phyloP scores from a whole-genome alignment of 2,888 invertebrate species.

The Chymomyza caudatula region DNA sequence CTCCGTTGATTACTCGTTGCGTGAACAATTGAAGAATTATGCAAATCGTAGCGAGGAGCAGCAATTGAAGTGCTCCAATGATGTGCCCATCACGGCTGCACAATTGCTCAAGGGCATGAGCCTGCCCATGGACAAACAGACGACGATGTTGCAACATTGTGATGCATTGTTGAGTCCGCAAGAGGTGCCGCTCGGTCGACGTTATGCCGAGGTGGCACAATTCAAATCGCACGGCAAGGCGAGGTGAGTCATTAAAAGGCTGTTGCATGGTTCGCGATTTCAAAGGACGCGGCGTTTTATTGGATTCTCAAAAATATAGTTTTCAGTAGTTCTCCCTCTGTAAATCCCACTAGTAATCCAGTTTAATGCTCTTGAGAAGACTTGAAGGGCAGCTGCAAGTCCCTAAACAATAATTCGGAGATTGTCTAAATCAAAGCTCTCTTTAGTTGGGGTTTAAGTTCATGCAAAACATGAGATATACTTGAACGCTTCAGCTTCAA shows the following conservation, averaged over 20 bases:
- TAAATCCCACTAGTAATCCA: too few species aligned
- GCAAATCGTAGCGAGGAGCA: conserved; percentile 59
- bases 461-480: too few species aligned
- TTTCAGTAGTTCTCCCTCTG: too few species aligned
- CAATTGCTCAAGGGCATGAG: conserved; percentile 48
- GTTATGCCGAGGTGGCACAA: conserved; percentile 78
- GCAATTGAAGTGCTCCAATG: conserved; percentile 34
- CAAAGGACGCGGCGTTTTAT: too few species aligned
- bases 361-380: too few species aligned
- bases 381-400: too few species aligned
- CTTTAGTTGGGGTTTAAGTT: too few species aligned
- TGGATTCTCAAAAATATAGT: too few species aligned
- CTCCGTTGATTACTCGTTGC: conserved; percentile 76
- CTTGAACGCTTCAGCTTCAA: too few species aligned
- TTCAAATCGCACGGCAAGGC: conserved; percentile 74
- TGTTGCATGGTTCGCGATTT: too few species aligned
- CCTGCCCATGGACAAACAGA: conserved; percentile 42
- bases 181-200: conserved; percentile 78
- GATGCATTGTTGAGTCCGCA: conserved; percentile 77
- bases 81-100: conserved; percentile 23
- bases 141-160: conserved; percentile 32
- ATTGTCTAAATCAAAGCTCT: too few species aligned
- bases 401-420: too few species aligned
- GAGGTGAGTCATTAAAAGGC: conserved; percentile 44
- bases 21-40: conserved; percentile 76